These are phyloP conservation scores for Phalera bucephala DNA, from an alignment of 2,888 invertebrate genomes.

Conservation along the genomic window DNA sequence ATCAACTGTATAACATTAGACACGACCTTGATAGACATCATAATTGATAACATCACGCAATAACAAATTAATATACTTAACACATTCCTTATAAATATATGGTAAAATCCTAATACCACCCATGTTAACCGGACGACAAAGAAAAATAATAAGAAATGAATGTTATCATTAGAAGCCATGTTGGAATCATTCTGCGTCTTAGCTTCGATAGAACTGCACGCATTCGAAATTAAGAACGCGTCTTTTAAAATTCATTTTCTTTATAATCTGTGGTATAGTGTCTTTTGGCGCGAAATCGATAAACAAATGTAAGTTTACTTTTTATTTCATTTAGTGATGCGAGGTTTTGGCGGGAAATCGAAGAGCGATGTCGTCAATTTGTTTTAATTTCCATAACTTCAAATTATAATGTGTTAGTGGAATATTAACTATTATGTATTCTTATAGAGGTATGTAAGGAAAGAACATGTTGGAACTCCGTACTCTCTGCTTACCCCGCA, in stretches of 20 bases:
- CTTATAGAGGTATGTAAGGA: no score
- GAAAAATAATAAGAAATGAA: neutral
- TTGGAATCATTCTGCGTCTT: neutral
- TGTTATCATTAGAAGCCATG: no score
- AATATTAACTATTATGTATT: no score
- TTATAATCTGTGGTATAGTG: constrained; percentile 24
- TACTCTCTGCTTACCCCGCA: no score
- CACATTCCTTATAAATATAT: neutral
- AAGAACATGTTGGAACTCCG: no score
- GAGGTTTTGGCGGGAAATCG: no score
- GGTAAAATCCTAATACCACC: neutral
- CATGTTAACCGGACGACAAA: neutral
- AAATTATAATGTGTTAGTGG: no score
- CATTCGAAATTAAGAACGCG: neutral
- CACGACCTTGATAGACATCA: no score
- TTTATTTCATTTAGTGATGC: neutral
- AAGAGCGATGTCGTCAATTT: no score
- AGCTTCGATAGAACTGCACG: constrained; percentile 7
- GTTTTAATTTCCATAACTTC: no score
- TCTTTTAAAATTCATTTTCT: constrained; percentile 1
- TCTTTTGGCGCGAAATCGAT: constrained; percentile 22
- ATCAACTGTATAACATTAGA: no score
- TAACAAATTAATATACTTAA: neutral
- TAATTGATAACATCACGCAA: no score
- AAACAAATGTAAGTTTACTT: constrained; percentile 12